Evolutionary conservation across 2,797 vertebrate species (phyloP).

Genomic region (Sylvia borin): DNA sequence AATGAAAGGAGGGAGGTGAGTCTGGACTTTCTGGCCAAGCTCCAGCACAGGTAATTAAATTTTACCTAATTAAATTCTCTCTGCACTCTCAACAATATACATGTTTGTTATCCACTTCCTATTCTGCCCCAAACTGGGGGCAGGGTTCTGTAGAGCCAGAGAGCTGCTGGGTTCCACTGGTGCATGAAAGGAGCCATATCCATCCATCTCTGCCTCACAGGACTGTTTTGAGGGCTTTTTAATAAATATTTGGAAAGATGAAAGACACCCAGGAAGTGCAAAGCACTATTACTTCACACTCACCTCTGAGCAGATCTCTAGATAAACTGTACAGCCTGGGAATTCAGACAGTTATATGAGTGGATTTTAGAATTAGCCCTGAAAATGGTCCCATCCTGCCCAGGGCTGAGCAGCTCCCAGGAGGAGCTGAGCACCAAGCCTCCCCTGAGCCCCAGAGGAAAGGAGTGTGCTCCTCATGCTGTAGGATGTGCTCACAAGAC

Average conservation of each 20-base stretch:
- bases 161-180: background rate
- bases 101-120: slow-evolving; percentile 29
- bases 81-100: background rate
- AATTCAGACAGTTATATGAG: background rate
- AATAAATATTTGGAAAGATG: slow-evolving; percentile 52
- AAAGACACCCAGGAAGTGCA: slow-evolving; percentile 14
- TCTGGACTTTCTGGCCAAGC: background rate
- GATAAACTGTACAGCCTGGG: background rate
- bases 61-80: slow-evolving; percentile 1
- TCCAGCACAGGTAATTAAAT: slow-evolving; percentile 49
- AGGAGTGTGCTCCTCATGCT: background rate
- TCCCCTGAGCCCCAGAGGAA: background rate
- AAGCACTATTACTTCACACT: background rate
- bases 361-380: background rate
- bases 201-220: background rate
- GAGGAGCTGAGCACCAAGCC: background rate
- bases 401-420: background rate
- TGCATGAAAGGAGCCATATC: background rate
- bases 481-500: background rate
- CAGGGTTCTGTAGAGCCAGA: background rate
- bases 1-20: background rate
- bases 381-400: rapidly evolving
- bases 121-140: slow-evolving; percentile 15
- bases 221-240: slow-evolving; percentile 29
- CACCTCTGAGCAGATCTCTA: background rate